A percentile compares a stretch with the other conserved stretches of the same genome.
Evolutionary conservation across 2,797 vertebrate species (phyloP).

Genomic region (Karalla daura): DNA sequence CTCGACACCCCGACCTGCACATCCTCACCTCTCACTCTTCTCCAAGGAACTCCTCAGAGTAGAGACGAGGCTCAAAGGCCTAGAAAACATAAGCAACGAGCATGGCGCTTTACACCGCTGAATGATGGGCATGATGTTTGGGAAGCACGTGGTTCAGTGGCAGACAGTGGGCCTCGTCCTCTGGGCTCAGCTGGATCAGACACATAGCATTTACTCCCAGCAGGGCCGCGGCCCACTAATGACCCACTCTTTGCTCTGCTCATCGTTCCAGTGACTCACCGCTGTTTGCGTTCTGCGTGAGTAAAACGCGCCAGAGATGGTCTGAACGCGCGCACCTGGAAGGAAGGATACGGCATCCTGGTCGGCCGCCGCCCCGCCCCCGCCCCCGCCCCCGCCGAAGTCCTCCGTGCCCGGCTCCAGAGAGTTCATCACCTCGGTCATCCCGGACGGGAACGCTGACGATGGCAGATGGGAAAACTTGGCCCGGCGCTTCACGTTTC

Average conservation of each 20-base stretch:
- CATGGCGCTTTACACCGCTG: background rate
- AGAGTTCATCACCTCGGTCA: slow-evolving; percentile 91
- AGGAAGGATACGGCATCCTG: slow-evolving; percentile 79
- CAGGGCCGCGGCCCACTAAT: slow-evolving; percentile 30
- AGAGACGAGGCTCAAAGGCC: too few species aligned
- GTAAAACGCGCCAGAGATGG: background rate
- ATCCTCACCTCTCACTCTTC: too few species aligned
- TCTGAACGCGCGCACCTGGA: slow-evolving; percentile 32
- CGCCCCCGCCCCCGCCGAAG: slow-evolving; percentile 76
- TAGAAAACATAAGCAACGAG: background rate
- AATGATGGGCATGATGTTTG: slow-evolving; percentile 4
- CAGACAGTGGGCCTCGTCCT: slow-evolving; percentile 1
- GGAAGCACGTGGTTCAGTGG: background rate
- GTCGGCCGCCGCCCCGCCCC: slow-evolving; percentile 79
- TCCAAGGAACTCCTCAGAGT: too few species aligned
- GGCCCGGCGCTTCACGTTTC: too few species aligned
- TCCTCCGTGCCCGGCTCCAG: slow-evolving; percentile 87
- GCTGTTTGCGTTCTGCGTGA: background rate
- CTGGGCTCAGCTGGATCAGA: slow-evolving; percentile 26
- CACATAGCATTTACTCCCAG: slow-evolving; percentile 32
- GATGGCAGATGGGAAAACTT: too few species aligned
- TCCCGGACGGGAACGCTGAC: slow-evolving; percentile 78
- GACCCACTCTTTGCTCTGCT: slow-evolving; percentile 40
- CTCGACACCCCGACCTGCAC: too few species aligned
- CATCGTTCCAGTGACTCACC: slow-evolving; percentile 51